These are phyloP conservation scores for Galagoides demidoff DNA, from an alignment of 2,797 vertebrate genomes.

Conservation along the genomic window DNA sequence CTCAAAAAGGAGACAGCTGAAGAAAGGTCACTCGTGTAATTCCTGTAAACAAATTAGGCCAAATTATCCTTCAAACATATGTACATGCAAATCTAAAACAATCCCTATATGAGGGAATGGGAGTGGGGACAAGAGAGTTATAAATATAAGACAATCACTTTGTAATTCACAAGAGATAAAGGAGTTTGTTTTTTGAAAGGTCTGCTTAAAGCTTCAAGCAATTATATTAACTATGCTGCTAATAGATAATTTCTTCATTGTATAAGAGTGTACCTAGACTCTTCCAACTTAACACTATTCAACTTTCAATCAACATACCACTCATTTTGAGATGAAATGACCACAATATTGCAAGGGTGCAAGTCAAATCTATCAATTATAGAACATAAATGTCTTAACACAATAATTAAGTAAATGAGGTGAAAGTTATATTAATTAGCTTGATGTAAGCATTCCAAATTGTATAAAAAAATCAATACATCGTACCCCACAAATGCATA, in stretches of 20 bases:
- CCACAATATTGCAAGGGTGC: neutral
- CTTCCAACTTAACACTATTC: neutral
- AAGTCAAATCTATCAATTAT: too few species aligned
- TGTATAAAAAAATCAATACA: too few species aligned
- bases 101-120: neutral
- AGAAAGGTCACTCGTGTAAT: constrained; percentile 69
- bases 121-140: neutral
- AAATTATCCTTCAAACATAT: constrained; percentile 76
- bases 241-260: constrained; percentile 36
- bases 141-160: neutral
- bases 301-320: neutral
- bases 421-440: too few species aligned
- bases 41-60: constrained; percentile 77
- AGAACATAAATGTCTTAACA: too few species aligned
- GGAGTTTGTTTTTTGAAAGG: neutral
- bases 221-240: constrained; percentile 37
- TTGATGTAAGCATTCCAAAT: too few species aligned
- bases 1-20: constrained; percentile 67
- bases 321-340: constrained; percentile 27
- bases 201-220: constrained; percentile 34
- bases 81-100: constrained; percentile 31
- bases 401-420: too few species aligned
- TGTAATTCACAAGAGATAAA: constrained; percentile 22
- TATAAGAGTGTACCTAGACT: neutral
- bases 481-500: too few species aligned